Evolutionary conservation across 2,888 invertebrate genomes (phyloP).

Genomic region (Agriopis marginaria): DNA sequence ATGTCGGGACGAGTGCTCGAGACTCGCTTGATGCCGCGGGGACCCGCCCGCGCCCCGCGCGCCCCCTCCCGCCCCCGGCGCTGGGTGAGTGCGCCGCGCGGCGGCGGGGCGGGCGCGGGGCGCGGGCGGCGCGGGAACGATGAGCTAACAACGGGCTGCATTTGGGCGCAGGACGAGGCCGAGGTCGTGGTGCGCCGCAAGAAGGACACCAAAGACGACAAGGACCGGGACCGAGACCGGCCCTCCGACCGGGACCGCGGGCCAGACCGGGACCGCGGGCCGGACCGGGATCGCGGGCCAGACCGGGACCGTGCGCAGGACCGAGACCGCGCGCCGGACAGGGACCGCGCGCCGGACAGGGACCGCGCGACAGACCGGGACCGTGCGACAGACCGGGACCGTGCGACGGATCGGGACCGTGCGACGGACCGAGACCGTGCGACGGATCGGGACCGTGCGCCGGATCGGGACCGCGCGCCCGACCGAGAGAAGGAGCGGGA

Average conservation of each 20-base stretch:
- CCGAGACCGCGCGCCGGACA: constrained; percentile 65
- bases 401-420: constrained; percentile 52
- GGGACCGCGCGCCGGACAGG: constrained; percentile 57
- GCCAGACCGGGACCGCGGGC: constrained; percentile 58
- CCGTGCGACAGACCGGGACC: constrained; percentile 58
- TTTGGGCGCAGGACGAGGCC: constrained; percentile 88
- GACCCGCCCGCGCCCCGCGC: neutral
- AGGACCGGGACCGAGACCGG: constrained; percentile 57
- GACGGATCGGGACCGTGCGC: constrained; percentile 63
- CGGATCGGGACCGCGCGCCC: constrained; percentile 37
- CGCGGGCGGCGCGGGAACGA: constrained; percentile 5
- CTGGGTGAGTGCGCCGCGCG: neutral
- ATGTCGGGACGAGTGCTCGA: too few species aligned
- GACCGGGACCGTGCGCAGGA: constrained; percentile 54
- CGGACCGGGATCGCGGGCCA: constrained; percentile 53
- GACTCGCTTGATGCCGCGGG: neutral
- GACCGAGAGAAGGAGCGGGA: constrained; percentile 67
- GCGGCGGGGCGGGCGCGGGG: neutral
- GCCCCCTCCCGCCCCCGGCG: neutral
- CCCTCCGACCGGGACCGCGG: constrained; percentile 72
- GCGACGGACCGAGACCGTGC: constrained; percentile 61
- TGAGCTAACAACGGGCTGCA: constrained; percentile 43
- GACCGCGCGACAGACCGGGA: constrained; percentile 49
- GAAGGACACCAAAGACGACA: constrained; percentile 70
- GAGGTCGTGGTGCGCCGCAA: constrained; percentile 85